Conservation (phyloP, 2,113 vertebrate genomes). For the Xerus inauris region DNA sequence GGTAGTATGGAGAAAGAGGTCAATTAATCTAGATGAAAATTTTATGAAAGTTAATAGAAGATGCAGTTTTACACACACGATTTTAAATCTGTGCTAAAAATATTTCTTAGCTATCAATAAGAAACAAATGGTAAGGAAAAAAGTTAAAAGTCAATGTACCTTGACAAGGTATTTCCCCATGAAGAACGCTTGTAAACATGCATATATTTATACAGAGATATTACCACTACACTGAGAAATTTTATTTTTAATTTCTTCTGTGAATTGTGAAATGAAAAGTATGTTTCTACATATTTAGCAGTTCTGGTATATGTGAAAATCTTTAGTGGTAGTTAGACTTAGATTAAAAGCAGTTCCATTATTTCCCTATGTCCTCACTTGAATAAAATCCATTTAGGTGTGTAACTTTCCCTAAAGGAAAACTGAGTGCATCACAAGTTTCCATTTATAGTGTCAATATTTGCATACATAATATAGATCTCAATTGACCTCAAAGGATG, state of each 20-base stretch:
- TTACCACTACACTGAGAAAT: neutral
- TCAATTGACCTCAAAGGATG: neutral
- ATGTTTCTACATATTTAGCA: neutral
- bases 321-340: neutral
- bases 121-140: neutral
- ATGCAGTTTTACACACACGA: neutral
- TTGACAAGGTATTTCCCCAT: neutral
- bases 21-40: neutral
- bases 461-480: neutral
- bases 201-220: neutral
- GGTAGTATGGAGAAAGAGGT: too few relatives aligned
- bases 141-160: neutral
- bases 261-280: neutral
- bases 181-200: neutral
- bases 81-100: constrained; percentile 18
- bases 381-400: neutral
- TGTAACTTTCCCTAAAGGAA: constrained; percentile 1
- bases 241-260: neutral
- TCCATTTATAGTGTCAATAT: neutral
- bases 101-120: neutral
- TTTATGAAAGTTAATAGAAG: constrained; percentile 22
- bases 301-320: neutral
- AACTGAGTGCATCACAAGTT: neutral
- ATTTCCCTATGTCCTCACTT: neutral
- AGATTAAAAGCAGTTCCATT: neutral